These are phyloP conservation scores for Hypotaenidia okinawae DNA, from an alignment of 2,797 vertebrate species.

Conservation along the genomic window DNA sequence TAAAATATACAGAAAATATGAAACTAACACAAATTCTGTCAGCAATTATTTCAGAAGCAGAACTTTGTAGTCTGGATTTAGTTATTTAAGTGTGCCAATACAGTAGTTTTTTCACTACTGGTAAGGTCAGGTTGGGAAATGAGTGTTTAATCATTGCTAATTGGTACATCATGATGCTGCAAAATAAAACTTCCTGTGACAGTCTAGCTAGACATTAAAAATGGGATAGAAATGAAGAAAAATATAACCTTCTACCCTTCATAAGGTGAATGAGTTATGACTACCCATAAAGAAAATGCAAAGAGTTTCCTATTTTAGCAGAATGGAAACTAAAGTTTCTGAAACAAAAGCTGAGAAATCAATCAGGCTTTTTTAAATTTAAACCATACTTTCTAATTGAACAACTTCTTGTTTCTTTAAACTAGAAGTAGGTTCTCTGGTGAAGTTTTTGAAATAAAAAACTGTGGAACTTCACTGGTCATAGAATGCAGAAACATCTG, in stretches of 20 bases:
- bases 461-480: fast-evolving
- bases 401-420: not conserved
- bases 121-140: not conserved
- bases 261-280: not conserved
- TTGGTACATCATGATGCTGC: not conserved
- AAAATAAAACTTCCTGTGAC: not conserved
- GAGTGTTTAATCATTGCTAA: not conserved
- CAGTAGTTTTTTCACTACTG: not conserved
- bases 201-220: not conserved
- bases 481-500: not conserved
- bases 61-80: not conserved
- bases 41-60: not conserved
- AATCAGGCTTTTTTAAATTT: not conserved
- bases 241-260: not conserved
- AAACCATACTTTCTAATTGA: not conserved
- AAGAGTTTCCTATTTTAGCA: not conserved
- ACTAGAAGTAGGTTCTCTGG: not conserved
- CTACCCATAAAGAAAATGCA: not conserved
- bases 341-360: not conserved
- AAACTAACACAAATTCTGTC: not conserved
- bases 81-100: not conserved
- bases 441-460: not conserved
- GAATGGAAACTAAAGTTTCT: not conserved
- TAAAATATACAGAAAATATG: not conserved
- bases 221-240: not conserved